These are phyloP conservation scores for Pseudomyrmex dendroicus DNA, from an alignment of 1,140 invertebrate species.

Conservation along the genomic window DNA sequence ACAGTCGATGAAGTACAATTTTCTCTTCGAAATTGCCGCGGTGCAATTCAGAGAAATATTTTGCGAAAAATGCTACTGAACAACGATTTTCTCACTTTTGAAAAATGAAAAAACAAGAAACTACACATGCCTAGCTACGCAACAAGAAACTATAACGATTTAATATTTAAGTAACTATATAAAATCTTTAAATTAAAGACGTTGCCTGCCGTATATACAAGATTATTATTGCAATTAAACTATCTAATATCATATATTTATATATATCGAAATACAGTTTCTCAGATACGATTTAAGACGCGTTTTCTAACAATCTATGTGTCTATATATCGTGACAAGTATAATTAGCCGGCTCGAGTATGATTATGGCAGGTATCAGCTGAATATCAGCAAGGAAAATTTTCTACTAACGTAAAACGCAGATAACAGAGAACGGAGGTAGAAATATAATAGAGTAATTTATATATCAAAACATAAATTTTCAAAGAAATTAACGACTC, in stretches of 20 bases:
- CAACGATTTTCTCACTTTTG: neutral
- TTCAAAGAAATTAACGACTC: neutral
- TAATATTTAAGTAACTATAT: too few relatives aligned
- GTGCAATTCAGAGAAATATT: neutral
- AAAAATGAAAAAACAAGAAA: neutral
- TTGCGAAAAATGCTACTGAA: neutral
- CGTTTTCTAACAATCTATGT: conserved; percentile 34
- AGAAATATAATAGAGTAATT: neutral
- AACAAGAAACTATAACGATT: neutral
- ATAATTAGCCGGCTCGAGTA: conserved; percentile 53
- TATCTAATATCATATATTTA: conserved; percentile 23
- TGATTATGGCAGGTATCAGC: neutral
- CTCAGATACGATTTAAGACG: neutral
- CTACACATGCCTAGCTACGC: too few relatives aligned
- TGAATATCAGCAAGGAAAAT: neutral
- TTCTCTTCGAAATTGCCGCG: neutral
- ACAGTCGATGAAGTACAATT: neutral
- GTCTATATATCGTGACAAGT: neutral
- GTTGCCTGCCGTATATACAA: neutral
- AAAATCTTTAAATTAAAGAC: neutral
- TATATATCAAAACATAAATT: neutral
- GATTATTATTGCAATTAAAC: neutral
- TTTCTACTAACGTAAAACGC: neutral
- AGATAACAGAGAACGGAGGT: neutral
- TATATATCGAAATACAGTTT: conserved; percentile 16